A percentile compares a stretch with the other conserved stretches of the same genome.
Evolutionary conservation across 2,888 invertebrate species (phyloP).

Genomic region (Eupithecia exiguata): DNA sequence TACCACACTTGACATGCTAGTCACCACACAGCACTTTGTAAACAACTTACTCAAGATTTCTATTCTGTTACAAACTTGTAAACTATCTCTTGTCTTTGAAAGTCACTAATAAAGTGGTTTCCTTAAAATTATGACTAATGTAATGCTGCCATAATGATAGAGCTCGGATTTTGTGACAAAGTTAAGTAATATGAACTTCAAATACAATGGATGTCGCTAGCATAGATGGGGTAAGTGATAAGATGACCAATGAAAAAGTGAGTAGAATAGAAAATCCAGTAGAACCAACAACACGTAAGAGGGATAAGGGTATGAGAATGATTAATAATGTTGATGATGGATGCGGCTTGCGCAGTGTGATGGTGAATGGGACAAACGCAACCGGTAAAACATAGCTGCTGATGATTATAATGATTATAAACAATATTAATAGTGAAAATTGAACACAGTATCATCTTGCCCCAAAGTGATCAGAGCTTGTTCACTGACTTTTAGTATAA

Average conservation of each 20-base stretch:
- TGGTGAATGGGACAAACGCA: not conserved
- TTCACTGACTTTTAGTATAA: not conserved
- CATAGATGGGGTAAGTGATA: not conserved
- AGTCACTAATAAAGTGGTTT: not conserved
- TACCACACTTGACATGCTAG: conserved; percentile 26
- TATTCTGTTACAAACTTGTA: conserved; percentile 17
- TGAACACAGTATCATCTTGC: not conserved
- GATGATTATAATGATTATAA: not conserved
- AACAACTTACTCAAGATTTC: conserved; percentile 12
- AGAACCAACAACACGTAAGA: not conserved
- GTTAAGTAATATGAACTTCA: not conserved
- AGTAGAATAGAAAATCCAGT: not conserved
- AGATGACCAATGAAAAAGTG: not conserved
- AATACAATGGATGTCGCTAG: not conserved
- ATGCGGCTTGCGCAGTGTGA: not conserved
- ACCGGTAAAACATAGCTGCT: not conserved
- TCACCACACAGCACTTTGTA: conserved; percentile 23
- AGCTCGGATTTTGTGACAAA: not conserved
- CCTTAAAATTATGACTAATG: not conserved
- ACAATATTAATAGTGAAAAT: not conserved
- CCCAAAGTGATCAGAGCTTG: not conserved
- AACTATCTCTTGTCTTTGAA: not conserved
- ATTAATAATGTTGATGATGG: not conserved
- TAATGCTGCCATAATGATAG: not conserved
- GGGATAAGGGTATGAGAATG: not conserved